Base-by-base conservation (phyloP, 2,113 vertebrate species). In the Megaleporinus macrocephalus region DNA sequence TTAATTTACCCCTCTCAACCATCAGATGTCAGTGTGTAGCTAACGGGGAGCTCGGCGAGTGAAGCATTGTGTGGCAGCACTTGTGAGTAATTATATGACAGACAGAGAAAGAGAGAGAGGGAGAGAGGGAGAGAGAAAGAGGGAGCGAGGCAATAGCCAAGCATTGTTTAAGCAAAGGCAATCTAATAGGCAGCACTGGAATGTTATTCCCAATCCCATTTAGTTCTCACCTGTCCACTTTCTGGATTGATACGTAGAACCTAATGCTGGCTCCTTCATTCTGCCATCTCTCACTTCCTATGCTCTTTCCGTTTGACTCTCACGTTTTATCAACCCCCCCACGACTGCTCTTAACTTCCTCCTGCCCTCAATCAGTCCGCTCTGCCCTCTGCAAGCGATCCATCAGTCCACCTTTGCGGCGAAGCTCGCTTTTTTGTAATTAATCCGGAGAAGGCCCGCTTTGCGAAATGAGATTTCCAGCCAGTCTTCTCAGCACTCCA, bases 21-120 rank as follows among this genome's bases (percentile, higher is more conserved):
- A 90, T 91, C 89, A 91, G 88, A 90, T 91, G 89, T 91, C 92
- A 91, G 89, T 80, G 86, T 88, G 81, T 87, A 86, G 86, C 88
- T 87, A 72, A 78, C 49, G 29, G 73, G 75, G 65, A 81, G 77
- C 22, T 66, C 5, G 14, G 27, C 78, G 26, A 76, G 66, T 76
- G 57, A 73, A 65, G 29, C 62, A n/a, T 65, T 70, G 74, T 78
- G 26, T 73, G 70, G 26, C 75, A 70, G 68, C 16, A 22, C 47
- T 84, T 59, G 49, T 76, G 73, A 84, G 76, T 76, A 79, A 81
- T 85, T 84, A 79, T 36, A 49, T 44, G 51, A 53, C 5, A 41
- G 30, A 53, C 63, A 70, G 44, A 71, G 71, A 71, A 55, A 80
- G 55, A 65, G 57, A 68, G 66, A 29, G 41, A 14, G 33, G 44